Conservation (phyloP, 2,888 invertebrate genomes). For the Tetanocera ferruginea region DNA sequence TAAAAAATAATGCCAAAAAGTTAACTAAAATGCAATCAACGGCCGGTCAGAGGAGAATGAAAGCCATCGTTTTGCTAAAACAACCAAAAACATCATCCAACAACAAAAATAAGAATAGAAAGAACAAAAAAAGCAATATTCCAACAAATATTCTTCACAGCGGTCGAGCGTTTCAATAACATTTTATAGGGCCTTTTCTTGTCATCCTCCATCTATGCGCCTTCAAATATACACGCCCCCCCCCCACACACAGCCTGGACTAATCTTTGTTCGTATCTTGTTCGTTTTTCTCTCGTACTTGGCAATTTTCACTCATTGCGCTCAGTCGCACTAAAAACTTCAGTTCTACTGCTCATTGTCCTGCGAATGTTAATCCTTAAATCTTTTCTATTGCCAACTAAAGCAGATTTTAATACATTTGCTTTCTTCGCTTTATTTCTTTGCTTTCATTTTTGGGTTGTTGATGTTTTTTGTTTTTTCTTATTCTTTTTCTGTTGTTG, state of each 20-base stretch:
- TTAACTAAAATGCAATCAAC: slow-evolving; percentile 31
- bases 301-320: slow-evolving; percentile 17
- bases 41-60: background rate
- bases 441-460: background rate
- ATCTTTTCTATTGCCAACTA: slow-evolving; percentile 34
- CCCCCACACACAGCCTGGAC: background rate
- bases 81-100: background rate
- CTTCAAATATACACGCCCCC: too few species aligned
- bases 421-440: slow-evolving; percentile 24
- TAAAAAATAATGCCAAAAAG: slow-evolving; percentile 15
- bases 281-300: background rate
- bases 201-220: background rate
- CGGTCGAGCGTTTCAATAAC: slow-evolving; percentile 26
- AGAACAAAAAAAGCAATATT: background rate
- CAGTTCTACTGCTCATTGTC: slow-evolving; percentile 21
- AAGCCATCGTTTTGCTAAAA: background rate
- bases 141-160: slow-evolving; percentile 24
- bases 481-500: background rate
- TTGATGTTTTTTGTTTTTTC: background rate
- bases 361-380: slow-evolving; percentile 38
- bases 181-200: slow-evolving; percentile 24
- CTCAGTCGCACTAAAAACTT: slow-evolving; percentile 9
- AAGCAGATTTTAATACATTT: slow-evolving; percentile 33
- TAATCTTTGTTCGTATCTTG: background rate
- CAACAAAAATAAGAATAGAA: background rate